Evolutionary conservation across 1,140 invertebrate species (phyloP).

Genomic region (Colletes gigas): DNA sequence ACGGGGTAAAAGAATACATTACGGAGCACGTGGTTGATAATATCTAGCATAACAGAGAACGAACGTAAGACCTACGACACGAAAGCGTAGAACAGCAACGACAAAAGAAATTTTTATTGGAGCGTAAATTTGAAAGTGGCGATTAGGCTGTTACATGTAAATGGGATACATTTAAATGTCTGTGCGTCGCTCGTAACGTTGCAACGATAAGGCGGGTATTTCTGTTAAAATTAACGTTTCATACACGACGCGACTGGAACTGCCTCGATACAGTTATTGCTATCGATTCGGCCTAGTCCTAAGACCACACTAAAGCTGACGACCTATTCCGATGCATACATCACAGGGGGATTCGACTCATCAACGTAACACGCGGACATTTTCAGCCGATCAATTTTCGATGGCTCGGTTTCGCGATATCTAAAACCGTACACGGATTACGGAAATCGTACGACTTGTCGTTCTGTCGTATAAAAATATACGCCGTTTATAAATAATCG

Average conservation of each 20-base stretch:
- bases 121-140: no score
- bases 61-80: no score
- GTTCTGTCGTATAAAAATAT: background rate
- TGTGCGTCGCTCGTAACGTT: no score
- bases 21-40: no score
- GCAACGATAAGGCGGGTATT: background rate
- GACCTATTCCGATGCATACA: slow-evolving; percentile 58
- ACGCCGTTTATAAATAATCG: background rate
- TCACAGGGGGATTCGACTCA: slow-evolving; percentile 53
- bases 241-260: slow-evolving; percentile 31
- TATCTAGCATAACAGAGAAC: no score
- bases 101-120: no score
- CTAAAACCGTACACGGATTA: background rate
- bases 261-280: slow-evolving; percentile 63
- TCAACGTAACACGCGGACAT: slow-evolving; percentile 23
- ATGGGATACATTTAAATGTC: no score
- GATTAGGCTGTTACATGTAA: no score
- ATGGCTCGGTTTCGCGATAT: slow-evolving; percentile 8
- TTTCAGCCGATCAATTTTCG: slow-evolving; percentile 20
- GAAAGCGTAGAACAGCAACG: no score
- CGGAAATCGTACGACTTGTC: background rate
- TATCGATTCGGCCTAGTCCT: slow-evolving; percentile 71
- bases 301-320: slow-evolving; percentile 62
- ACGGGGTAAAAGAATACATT: no score
- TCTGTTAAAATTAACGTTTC: slow-evolving; percentile 1